A percentile compares a stretch with the other conserved stretches of the same genome.
Evolutionary conservation across 2,888 invertebrate genomes (phyloP).

Genomic region (Pedicia rivosa): DNA sequence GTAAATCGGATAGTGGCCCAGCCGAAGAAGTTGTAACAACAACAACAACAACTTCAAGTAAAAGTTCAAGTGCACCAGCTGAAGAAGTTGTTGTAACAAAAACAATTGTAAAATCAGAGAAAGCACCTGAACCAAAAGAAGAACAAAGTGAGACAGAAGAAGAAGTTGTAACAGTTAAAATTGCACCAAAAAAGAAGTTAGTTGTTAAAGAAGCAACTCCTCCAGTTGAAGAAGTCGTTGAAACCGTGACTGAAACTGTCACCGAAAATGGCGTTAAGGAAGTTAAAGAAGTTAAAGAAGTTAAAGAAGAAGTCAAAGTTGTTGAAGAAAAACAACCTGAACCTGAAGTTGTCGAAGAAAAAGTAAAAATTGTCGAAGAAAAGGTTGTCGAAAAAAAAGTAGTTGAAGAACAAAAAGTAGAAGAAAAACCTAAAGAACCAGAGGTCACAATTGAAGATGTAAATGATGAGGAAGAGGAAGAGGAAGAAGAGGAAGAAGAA

Average conservation of each 20-base stretch:
- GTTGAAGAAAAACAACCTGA: neutral
- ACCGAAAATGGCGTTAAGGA: conserved; percentile 1
- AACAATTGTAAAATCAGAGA: too few species aligned
- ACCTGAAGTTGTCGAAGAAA: neutral
- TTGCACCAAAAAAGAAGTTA: neutral
- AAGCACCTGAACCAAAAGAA: too few species aligned
- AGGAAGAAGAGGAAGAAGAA: conserved; percentile 2
- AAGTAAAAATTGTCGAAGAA: conserved; percentile 1
- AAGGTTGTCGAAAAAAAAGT: conserved; percentile 2
- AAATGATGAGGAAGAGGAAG: conserved; percentile 3
- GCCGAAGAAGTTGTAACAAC: conserved; percentile 9
- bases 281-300: conserved; percentile 2
- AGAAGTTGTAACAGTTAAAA: neutral
- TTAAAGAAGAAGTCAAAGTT: neutral
- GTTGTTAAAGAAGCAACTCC: neutral
- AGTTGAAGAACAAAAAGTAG: conserved; percentile 2
- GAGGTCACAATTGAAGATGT: neutral
- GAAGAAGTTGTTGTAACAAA: neutral
- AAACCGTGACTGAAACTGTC: neutral
- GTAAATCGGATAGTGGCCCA: neutral
- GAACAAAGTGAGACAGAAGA: too few species aligned
- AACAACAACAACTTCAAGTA: conserved; percentile 1
- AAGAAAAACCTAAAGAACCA: conserved; percentile 1
- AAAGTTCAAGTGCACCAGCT: neutral
- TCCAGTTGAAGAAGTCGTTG: conserved; percentile 1